A percentile compares a stretch with the other conserved stretches of the same genome.
Evolutionary conservation across 2,888 invertebrate genomes (phyloP).

Genomic region (Caenorhabditis afra): DNA sequence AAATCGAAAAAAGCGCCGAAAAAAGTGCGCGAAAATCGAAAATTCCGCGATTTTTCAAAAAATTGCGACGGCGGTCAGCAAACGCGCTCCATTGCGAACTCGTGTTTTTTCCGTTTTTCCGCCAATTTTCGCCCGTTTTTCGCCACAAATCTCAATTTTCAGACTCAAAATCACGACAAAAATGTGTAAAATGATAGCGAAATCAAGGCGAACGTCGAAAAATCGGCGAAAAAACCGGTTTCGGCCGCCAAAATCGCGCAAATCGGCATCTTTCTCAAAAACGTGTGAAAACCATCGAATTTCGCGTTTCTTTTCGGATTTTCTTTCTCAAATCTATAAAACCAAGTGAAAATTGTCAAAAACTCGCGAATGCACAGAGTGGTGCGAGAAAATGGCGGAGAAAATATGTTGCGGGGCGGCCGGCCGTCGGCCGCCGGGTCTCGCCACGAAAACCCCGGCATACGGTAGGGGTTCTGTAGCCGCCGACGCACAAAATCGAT

Average conservation of each 20-base stretch:
- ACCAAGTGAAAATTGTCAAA: too few species aligned
- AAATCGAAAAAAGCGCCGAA: conserved; percentile 1
- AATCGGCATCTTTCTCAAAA: too few species aligned
- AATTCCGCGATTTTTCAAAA: too few species aligned
- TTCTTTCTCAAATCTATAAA: too few species aligned
- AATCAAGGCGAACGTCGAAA: neutral
- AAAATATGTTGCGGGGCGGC: neutral
- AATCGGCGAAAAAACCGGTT: neutral
- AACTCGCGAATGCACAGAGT: too few species aligned
- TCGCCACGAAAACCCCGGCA: conserved; percentile 18
- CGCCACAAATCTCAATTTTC: neutral
- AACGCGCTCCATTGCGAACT: neutral
- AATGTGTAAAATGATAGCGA: too few species aligned
- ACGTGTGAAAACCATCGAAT: too few species aligned
- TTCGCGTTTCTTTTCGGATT: too few species aligned
- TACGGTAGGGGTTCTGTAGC: conserved; percentile 48
- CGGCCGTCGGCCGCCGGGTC: conserved; percentile 12
- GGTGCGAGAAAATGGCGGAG: conserved; percentile 8
- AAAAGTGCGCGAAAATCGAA: neutral
- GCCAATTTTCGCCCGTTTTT: neutral
- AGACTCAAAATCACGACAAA: neutral
- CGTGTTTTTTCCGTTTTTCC: neutral
- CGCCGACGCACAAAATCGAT: neutral
- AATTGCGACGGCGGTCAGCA: conserved; percentile 5
- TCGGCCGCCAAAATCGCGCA: too few species aligned